These are phyloP conservation scores for fruit fly (Drosophila melanogaster) DNA, from an alignment of 1,140 invertebrate species.

Conservation along the genomic window Release_6_plus_ISO1_MT NT_037436.4:13002501-13003000, in stretches of 20 bases:
- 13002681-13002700: slow-evolving; percentile 55
- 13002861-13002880: slow-evolving; percentile 69
- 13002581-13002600: slow-evolving; percentile 21
- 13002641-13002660: slow-evolving; percentile 81
- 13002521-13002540: slow-evolving; percentile 17
- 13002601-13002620: slow-evolving; percentile 1
- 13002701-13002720: slow-evolving; percentile 16
- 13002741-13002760: not conserved
- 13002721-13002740: slow-evolving; percentile 5
- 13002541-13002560: slow-evolving; percentile 41
- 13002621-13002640: slow-evolving; percentile 44
- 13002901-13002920: slow-evolving; percentile 35
- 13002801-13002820: slow-evolving; percentile 48
- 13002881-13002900: slow-evolving; percentile 21
- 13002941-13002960: slow-evolving; percentile 45
- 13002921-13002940: slow-evolving; percentile 29
- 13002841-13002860: slow-evolving; percentile 64
- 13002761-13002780: slow-evolving; percentile 33
- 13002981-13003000: not conserved
- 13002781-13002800: slow-evolving; percentile 55
- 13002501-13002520: not conserved
- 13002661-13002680: slow-evolving; percentile 76
- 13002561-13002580: slow-evolving; percentile 66
- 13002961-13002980: slow-evolving; percentile 15
- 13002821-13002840: slow-evolving; percentile 63